Percentiles rank a stretch among this genome's conserved stretches.
Conservation (phyloP, 2,888 invertebrate species). For the Cerastoderma edule region DNA sequence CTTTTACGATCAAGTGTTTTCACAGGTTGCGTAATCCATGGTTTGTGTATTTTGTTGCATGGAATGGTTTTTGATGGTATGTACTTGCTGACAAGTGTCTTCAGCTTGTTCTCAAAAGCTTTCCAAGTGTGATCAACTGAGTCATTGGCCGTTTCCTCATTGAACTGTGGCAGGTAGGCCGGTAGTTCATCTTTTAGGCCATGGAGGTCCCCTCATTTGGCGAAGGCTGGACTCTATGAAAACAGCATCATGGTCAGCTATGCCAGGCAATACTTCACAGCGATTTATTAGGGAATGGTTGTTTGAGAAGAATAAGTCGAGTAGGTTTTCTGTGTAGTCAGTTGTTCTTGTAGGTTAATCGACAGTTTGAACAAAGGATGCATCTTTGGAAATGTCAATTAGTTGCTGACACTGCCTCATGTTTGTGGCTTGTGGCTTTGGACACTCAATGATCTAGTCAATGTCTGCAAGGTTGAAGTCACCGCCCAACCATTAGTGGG, state of each 20-base stretch:
- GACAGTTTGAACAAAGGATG: constrained; percentile 35
- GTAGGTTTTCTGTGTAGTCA: constrained; percentile 14
- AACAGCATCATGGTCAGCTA: constrained; percentile 32
- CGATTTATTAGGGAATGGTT: constrained; percentile 18
- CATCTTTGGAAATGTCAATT: constrained; percentile 20
- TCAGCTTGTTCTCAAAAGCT: no score
- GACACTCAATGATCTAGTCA: constrained; percentile 19
- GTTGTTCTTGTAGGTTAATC: constrained; percentile 28
- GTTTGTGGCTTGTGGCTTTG: not conserved
- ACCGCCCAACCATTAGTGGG: constrained; percentile 28
- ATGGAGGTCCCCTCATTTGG: constrained; percentile 19
- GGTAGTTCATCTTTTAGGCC: constrained; percentile 20
- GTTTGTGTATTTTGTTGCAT: no score
- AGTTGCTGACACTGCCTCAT: constrained; percentile 23
- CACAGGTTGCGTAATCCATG: no score
- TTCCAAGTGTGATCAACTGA: constrained; percentile 19
- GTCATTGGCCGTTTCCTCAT: not conserved
- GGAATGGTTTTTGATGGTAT: no score
- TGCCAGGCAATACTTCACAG: constrained; percentile 28
- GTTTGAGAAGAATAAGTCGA: constrained; percentile 43
- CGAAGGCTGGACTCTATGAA: constrained; percentile 34
- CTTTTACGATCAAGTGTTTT: no score
- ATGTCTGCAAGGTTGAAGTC: constrained; percentile 30
- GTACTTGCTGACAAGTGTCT: no score
- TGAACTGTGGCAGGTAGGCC: not conserved